phyloP scores from a whole-genome alignment of 1,140 invertebrate genomes.

The Proctacanthus coquilletti region DNA sequence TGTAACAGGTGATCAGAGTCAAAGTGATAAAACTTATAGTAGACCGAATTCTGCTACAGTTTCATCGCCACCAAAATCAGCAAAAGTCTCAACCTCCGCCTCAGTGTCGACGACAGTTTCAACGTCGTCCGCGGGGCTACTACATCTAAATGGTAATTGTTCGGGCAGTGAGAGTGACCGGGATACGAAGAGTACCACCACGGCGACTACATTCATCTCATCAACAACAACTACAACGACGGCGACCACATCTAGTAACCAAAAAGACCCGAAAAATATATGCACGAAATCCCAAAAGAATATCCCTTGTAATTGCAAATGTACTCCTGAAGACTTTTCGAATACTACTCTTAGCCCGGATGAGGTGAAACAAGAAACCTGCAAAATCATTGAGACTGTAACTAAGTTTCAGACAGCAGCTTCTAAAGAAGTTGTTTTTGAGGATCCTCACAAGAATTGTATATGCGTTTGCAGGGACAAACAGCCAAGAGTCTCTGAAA shows the following conservation, averaged over 20 bases:
- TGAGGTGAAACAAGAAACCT: conserved; percentile 25
- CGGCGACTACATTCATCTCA: not conserved
- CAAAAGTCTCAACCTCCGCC: no score
- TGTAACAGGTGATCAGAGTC: conserved; percentile 15
- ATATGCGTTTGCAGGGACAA: conserved; percentile 10
- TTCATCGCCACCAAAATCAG: no score
- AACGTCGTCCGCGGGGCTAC: no score
- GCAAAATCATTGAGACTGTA: conserved; percentile 24
- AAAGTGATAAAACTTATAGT: no score
- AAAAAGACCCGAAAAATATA: conserved; percentile 12
- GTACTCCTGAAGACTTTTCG: conserved; percentile 21
- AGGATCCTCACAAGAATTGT: conserved; percentile 7
- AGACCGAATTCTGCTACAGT: no score
- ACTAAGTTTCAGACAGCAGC: conserved; percentile 10
- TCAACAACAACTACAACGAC: not conserved
- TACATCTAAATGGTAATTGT: no score
- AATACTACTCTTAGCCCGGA: conserved; percentile 19
- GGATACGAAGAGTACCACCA: no score
- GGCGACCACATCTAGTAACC: conserved; percentile 11
- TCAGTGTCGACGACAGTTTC: no score
- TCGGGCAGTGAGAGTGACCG: no score
- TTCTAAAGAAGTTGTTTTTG: conserved; percentile 6
- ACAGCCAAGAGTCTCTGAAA: not conserved
- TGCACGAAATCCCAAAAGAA: conserved; percentile 6
- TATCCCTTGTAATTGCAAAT: conserved; percentile 22